phyloP scores from a whole-genome alignment of 2,113 vertebrate genomes.

The Vicugna pacos region DNA sequence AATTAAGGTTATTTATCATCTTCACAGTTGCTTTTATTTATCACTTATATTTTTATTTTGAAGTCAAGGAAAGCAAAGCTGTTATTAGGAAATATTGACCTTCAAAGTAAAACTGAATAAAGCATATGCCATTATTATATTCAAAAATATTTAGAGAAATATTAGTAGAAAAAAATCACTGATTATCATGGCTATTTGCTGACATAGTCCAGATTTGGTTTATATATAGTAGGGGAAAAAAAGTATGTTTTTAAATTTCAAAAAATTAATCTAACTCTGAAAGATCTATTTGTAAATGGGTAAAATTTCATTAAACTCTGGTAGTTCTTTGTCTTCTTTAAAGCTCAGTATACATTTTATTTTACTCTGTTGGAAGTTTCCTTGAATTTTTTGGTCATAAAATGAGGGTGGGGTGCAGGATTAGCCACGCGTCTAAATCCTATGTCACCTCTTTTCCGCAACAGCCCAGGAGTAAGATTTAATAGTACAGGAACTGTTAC shows the following conservation, averaged over 20 bases:
- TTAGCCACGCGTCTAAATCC: not conserved
- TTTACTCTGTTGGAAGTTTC: not conserved
- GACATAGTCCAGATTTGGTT: not conserved
- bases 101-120: slow-evolving; percentile 14
- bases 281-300: not conserved
- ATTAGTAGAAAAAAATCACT: not conserved
- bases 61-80: slow-evolving; percentile 15
- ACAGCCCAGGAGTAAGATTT: not conserved
- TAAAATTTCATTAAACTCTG: not conserved
- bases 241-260: not conserved
- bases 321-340: slow-evolving; percentile 4
- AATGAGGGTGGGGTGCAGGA: not conserved
- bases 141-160: slow-evolving; percentile 32
- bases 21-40: slow-evolving; percentile 2
- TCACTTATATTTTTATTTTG: not conserved
- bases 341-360: not conserved
- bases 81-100: not conserved
- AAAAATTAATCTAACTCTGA: not conserved
- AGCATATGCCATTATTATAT: not conserved
- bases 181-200: not conserved
- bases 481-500: not conserved
- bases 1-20: slow-evolving; percentile 6
- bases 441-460: not conserved
- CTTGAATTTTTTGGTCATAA: not conserved
- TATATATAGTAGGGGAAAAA: not conserved